phyloP scores from a whole-genome alignment of 2,888 invertebrate species.

The Drosophila neoperkinsi region DNA sequence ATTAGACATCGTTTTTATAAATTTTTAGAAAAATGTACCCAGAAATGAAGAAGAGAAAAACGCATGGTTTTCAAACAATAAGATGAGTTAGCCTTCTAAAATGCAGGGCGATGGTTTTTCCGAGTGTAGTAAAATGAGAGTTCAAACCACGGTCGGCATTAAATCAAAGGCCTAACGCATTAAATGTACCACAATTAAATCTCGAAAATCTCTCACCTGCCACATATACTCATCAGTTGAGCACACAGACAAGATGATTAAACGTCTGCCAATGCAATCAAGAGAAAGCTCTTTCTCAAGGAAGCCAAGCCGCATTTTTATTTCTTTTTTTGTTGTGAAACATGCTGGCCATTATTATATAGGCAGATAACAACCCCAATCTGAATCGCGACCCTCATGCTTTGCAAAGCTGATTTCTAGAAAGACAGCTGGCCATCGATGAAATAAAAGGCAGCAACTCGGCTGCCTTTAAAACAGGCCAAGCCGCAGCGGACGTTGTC shows the following conservation, averaged over 20 bases:
- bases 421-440: constrained; percentile 49
- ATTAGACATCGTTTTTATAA: neutral
- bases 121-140: neutral
- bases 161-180: constrained; percentile 1
- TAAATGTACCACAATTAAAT: constrained; percentile 11
- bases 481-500: constrained; percentile 52
- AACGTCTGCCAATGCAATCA: neutral
- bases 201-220: constrained; percentile 1
- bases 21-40: neutral
- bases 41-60: neutral
- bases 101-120: neutral
- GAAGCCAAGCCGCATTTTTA: constrained; percentile 1
- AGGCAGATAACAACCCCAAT: neutral
- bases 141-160: neutral
- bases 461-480: constrained; percentile 41
- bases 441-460: constrained; percentile 15
- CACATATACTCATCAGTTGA: neutral
- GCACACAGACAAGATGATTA: neutral
- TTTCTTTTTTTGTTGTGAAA: neutral
- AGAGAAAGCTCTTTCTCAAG: constrained; percentile 8
- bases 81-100: neutral
- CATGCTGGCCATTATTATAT: constrained; percentile 16
- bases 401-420: constrained; percentile 58
- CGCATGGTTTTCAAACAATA: neutral
- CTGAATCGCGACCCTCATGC: constrained; percentile 7